These are phyloP conservation scores for Heterocephalus glaber DNA, from an alignment of 2,113 vertebrate species.

Conservation along the genomic window DNA sequence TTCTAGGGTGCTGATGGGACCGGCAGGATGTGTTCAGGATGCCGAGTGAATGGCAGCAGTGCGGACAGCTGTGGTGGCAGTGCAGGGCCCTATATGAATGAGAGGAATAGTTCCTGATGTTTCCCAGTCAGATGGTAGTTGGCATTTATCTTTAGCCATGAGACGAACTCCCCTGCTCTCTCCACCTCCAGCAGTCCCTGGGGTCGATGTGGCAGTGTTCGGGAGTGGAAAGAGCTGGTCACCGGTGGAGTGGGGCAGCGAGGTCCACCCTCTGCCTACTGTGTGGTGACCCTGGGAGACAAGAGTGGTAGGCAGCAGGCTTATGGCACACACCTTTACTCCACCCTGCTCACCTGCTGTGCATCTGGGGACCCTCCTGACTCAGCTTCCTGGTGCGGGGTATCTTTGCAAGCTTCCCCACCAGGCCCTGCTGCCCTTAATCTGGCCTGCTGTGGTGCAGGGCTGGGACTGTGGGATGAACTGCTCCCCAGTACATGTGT, in stretches of 20 bases:
- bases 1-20: neutral
- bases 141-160: conserved; percentile 25
- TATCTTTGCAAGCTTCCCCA: neutral
- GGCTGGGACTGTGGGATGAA: neutral
- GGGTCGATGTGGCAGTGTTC: neutral
- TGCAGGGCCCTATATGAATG: neutral
- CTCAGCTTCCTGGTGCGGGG: neutral
- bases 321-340: neutral
- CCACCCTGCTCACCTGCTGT: neutral
- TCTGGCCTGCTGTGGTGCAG: neutral
- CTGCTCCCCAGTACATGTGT: neutral
- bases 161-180: neutral
- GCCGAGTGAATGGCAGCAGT: no score
- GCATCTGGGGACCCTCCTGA: neutral
- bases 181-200: neutral
- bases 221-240: neutral
- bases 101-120: neutral
- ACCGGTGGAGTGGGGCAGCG: neutral
- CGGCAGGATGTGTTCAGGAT: fast-evolving
- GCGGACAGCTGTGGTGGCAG: neutral
- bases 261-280: neutral
- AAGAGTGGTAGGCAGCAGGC: neutral
- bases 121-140: neutral
- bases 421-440: neutral
- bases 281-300: neutral